Conservation (phyloP, 23 tunicate genomes). For the Trididemnum nubilum region DNA sequence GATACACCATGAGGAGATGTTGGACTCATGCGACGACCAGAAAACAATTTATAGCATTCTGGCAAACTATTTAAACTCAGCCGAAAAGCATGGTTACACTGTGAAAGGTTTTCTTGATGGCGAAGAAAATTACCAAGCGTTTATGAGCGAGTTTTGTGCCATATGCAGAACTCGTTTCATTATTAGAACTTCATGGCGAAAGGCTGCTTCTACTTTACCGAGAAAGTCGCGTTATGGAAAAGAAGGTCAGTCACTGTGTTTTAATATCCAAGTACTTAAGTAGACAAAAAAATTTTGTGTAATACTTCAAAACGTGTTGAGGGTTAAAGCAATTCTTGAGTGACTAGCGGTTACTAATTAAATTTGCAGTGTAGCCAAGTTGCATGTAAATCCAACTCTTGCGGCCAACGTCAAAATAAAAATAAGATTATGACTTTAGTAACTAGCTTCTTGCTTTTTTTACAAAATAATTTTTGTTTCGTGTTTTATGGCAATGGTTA, state of each 20-base stretch:
- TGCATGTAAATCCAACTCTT: no score
- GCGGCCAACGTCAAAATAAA: no score
- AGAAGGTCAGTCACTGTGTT: slow-evolving; percentile 46
- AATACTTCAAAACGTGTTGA: not conserved
- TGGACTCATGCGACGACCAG: not conserved
- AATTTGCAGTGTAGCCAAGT: no score
- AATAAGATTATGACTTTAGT: no score
- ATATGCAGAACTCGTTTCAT: slow-evolving; percentile 66
- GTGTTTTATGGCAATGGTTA: no score
- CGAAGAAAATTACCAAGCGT: slow-evolving; percentile 50
- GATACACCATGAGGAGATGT: slow-evolving; percentile 15
- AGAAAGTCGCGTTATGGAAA: slow-evolving; percentile 54
- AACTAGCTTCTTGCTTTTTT: no score
- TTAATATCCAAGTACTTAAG: no score
- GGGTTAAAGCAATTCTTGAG: no score
- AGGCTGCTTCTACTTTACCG: slow-evolving; percentile 45
- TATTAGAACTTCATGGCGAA: slow-evolving; percentile 65
- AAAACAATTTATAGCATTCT: slow-evolving; percentile 60
- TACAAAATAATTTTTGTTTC: no score
- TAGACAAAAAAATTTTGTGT: not conserved
- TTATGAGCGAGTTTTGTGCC: slow-evolving; percentile 47
- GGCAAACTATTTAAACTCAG: slow-evolving; percentile 55
- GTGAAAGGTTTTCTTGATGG: slow-evolving; percentile 66
- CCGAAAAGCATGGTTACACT: slow-evolving; percentile 49
- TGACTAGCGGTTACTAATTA: no score